Evolutionary conservation across 2,888 invertebrate species (phyloP), one percentile per base, ranked within the genome.

Genomic region (Noctuana brunneofusca): DNA sequence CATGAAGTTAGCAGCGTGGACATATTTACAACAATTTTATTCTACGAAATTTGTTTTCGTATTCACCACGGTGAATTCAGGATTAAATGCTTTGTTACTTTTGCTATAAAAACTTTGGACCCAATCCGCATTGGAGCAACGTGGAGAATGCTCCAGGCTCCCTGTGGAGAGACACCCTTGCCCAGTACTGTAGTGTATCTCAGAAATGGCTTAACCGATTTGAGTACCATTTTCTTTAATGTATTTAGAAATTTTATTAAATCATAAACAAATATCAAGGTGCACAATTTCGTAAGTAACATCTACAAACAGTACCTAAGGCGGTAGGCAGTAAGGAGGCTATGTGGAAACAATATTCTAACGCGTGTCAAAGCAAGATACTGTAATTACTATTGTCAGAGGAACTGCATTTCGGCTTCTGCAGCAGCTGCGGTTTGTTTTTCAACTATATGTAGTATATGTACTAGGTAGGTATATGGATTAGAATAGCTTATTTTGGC

Each of bases 1-100:
- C 54, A 27, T n/a, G 27, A 46, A 62, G 48, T 49, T 49, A 24
- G 46, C 35, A 24, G 38, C 18, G 30, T 18, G 20, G 49, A 62
- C 54, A 55, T 62, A 62, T 62, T 62, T 55, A 62, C 49, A 41
- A 22, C 41, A 56, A 62, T 62, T 62, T 62, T 62, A 56, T 62
- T 27, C 62, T 49, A 56, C 38, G 41, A 41, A 50, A 62, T 62
- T 56, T 50, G 41, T 55, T 55, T 55, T 20, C 62, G 50, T 62
- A 41, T 62, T 62, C 55, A 30, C 48, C 20, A 46, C 48, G 35
- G 24, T 62, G 55, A 62, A 62, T 62, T 55, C 18, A 22, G 49
- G 49, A 62, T 62, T 38, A 55, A 38, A 27, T 27, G 1, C 5
- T 38, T 24, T 30, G 52, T 59, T 59, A 43, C 52, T 30, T 49